Evolutionary conservation across 2,888 invertebrate species (phyloP).

Genomic region (Xylota segnis): DNA sequence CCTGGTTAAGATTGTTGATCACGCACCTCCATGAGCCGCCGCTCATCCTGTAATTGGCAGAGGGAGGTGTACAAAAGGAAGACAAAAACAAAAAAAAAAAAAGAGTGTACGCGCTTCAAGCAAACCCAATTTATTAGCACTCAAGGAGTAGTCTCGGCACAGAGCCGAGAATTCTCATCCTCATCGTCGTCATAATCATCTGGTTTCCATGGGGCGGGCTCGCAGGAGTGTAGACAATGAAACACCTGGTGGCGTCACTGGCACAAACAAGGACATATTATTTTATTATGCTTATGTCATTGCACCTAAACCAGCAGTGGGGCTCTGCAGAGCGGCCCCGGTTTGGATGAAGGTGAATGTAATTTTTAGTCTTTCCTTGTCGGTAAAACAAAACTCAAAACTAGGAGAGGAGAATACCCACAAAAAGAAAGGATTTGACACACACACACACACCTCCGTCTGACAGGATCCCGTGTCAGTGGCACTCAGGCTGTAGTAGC

Average conservation of each 20-base stretch:
- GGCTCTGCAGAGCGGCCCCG: no score
- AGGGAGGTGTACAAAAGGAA: slow-evolving; percentile 6
- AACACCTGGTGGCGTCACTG: slow-evolving; percentile 17
- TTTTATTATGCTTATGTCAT: slow-evolving; percentile 52
- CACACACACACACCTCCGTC: slow-evolving; percentile 29
- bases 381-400: slow-evolving; percentile 12
- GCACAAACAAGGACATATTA: slow-evolving; percentile 48
- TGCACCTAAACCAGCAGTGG: slow-evolving; percentile 20
- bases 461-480: slow-evolving; percentile 61
- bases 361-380: slow-evolving; percentile 63
- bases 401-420: background rate
- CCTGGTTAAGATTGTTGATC: slow-evolving; percentile 66
- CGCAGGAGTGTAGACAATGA: slow-evolving; percentile 18
- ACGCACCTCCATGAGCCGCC: slow-evolving; percentile 49
- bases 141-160: slow-evolving; percentile 15
- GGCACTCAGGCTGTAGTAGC: slow-evolving; percentile 67
- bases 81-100: no score
- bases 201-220: background rate
- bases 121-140: slow-evolving; percentile 59
- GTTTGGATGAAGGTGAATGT: slow-evolving; percentile 58
- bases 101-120: slow-evolving; percentile 14
- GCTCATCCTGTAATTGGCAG: slow-evolving; percentile 58
- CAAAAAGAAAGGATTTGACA: slow-evolving; percentile 24
- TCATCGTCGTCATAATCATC: slow-evolving; percentile 5
- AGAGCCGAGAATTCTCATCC: slow-evolving; percentile 28